Evolutionary conservation across 2,888 invertebrate species (phyloP), one percentile per base, ranked within the genome.

Genomic region (Anaspis maculata): DNA sequence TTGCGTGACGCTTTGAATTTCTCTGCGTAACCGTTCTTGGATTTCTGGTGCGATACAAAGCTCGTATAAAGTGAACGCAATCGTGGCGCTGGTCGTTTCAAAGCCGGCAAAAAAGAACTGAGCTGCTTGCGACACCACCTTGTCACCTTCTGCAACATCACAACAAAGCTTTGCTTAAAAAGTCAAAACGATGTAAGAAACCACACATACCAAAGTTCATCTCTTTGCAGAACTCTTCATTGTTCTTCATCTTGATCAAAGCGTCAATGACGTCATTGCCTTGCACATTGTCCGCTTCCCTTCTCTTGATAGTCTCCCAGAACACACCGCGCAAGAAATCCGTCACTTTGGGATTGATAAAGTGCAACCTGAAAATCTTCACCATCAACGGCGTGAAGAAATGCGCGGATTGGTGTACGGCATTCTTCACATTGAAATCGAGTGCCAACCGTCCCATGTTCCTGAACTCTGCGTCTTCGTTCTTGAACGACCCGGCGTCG

Each of bases 211-310:
- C n/a, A n/a, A n/a, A n/a, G n/a, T n/a, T n/a, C n/a, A n/a, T n/a
- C n/a, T n/a, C n/a, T n/a, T 37, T 37, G 14, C 33, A 28, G 23
- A 45, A 30, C 3, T 39, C 37, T 13, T 43, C 15, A 23, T 43
- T 30, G 15, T 39, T 34, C 74, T 67, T 63, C 2, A 73, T 46
- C 1, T 71, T 62, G 63, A 74, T 68, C 65, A 74, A 68, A 63
- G 73, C 68, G 52, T 74, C 74, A 3, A 76, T 68, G 42, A 74
- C 69, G 51, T 75, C 74, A 1, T 73, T 73, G 42, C 69, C 44
- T 46, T 39, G 29, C 14, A 37, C 34, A n/a, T n/a, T n/a, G n/a
- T n/a, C n/a, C 4, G 23, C 36, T 19, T 19, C 5, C 32, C 62
- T 44, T n/a, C 46, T 22, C 12, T 45, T 33, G 2, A 64, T 49